Evolutionary conservation across 2,797 vertebrate species (phyloP), one percentile per base, ranked within the genome.

Genomic region (Phrynocephalus vlangalii): DNA sequence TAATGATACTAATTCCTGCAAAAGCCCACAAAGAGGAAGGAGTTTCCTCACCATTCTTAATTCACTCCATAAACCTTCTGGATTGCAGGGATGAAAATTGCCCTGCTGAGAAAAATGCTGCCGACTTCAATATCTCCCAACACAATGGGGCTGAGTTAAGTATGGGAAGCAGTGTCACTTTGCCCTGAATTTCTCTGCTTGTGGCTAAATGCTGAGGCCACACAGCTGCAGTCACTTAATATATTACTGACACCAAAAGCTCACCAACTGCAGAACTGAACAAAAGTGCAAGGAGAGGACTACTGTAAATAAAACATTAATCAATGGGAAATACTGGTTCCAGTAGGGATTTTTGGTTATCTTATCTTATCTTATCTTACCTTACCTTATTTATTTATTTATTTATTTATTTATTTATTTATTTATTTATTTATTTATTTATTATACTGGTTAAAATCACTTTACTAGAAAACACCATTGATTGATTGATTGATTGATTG

Each of bases 91-190:
- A 88, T 86, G 86, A 92, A 94, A 93, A 91, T 73, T 84, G 83
- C 93, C 90, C 67, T 67, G 81, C 82, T 81, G 70, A 33, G 86
- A 92, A 82, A 44, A 94, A 92, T 93, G 92, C 88, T 90, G 82
- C 71, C 90, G 86, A 93, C 89, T 90, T 92, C 91, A 90, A 84
- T 91, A 87, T 91, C 89, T 94, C 87, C 33, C 90, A 82, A 89
- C 88, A 94, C 92, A 94, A 91, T 91, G 83, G 87, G n/a, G 83
- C 87, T 90, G 91, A 94, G 88, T 93, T 89, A 92, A 94, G 89
- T 91, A 94, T 86, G 80, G 0, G 0, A 92, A 76, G 80, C 91
- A 91, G 90, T 38, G 91, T 26, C 24, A 0, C 33, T n/a, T 60
- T 66, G 82, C 68, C 28, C 68, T 79, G n/a, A 72, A 73, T 88